Conservation (phyloP, 2,888 invertebrate genomes). For the Herminia tarsipennalis region DNA sequence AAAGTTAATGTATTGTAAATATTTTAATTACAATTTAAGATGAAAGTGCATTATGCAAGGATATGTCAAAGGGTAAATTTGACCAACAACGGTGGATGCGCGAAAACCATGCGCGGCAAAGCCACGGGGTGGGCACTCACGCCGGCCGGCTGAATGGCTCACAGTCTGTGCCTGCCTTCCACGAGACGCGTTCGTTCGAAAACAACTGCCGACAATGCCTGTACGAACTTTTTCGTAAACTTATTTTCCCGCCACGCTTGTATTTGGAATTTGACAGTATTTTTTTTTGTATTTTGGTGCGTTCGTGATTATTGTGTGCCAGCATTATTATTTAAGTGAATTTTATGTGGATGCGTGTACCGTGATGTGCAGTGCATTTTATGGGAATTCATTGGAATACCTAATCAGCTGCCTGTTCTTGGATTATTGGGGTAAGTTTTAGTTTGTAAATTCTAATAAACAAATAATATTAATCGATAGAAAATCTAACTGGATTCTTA, state of each 20-base stretch:
- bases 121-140: constrained; percentile 44
- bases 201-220: constrained; percentile 35
- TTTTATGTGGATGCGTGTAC: constrained; percentile 58
- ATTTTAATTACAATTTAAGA: constrained; percentile 43
- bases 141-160: constrained; percentile 59
- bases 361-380: constrained; percentile 54
- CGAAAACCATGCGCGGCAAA: constrained; percentile 72
- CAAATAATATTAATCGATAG: background rate
- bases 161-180: constrained; percentile 65
- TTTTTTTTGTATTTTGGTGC: constrained; percentile 28
- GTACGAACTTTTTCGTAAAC: constrained; percentile 76
- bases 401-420: constrained; percentile 13
- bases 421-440: constrained; percentile 39
- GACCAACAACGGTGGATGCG: constrained; percentile 61
- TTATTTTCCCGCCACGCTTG: constrained; percentile 71
- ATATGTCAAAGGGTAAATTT: constrained; percentile 63
- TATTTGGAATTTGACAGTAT: constrained; percentile 36
- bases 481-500: background rate
- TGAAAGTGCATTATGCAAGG: constrained; percentile 56
- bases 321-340: constrained; percentile 55
- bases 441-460: constrained; percentile 5
- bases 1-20: constrained; percentile 35
- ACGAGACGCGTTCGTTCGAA: constrained; percentile 53
- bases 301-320: constrained; percentile 59
- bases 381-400: constrained; percentile 58